Percentiles rank a stretch among this genome's conserved stretches.
phyloP scores from a whole-genome alignment of 2,888 invertebrate species.

The Cosmia pyralina region DNA sequence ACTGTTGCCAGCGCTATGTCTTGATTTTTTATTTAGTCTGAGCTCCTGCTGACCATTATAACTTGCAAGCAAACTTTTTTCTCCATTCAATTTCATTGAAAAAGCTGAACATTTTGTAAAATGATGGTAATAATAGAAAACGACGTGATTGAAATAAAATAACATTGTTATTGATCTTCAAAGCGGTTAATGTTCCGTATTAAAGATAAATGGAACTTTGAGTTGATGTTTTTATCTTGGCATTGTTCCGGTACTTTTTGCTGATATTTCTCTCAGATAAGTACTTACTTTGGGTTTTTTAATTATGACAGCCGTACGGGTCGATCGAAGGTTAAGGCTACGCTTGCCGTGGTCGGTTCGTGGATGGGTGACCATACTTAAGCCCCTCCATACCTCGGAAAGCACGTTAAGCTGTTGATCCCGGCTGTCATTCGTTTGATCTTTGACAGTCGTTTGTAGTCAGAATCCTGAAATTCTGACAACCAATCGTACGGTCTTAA shows the following conservation, averaged over 20 bases:
- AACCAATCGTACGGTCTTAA: too few relatives aligned
- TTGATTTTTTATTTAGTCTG: background rate
- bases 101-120: slow-evolving; percentile 18
- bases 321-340: background rate
- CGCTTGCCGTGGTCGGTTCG: background rate
- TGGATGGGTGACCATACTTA: too few relatives aligned
- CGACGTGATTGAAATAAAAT: slow-evolving; percentile 43
- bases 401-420: too few relatives aligned
- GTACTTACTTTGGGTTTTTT: too few relatives aligned
- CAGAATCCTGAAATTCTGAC: too few relatives aligned
- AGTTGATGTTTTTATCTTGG: slow-evolving; percentile 22
- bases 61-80: background rate
- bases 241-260: background rate
- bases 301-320: background rate
- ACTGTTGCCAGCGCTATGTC: too few relatives aligned
- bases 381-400: too few relatives aligned
- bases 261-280: background rate
- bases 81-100: slow-evolving; percentile 7
- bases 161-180: slow-evolving; percentile 39
- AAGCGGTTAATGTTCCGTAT: slow-evolving; percentile 44
- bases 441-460: too few relatives aligned
- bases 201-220: slow-evolving; percentile 26
- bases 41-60: background rate
- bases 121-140: slow-evolving; percentile 2
- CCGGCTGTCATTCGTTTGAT: too few relatives aligned